Evolutionary conservation across 2,797 vertebrate species (phyloP).

Genomic region (Xiphorhynchus erythropygius): DNA sequence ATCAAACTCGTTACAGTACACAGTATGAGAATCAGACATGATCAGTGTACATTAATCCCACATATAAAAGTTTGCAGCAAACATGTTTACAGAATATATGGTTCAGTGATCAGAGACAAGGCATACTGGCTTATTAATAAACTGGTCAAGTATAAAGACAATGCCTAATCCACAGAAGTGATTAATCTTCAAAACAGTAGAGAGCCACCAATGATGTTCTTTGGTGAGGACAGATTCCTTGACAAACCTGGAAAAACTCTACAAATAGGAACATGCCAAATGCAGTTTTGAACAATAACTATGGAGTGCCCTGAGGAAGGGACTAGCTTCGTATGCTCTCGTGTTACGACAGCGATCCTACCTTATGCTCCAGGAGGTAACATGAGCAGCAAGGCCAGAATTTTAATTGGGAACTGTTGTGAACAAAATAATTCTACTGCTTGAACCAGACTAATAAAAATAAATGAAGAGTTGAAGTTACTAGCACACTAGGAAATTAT

Average conservation of each 20-base stretch:
- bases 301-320: rapidly evolving
- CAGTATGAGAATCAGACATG: background rate
- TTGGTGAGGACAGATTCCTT: background rate
- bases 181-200: background rate
- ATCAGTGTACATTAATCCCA: background rate
- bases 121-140: background rate
- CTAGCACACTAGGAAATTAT: background rate
- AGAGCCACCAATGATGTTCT: background rate
- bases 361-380: background rate
- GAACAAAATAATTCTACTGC: background rate
- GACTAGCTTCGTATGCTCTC: background rate
- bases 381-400: background rate
- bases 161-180: background rate
- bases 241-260: background rate
- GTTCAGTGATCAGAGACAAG: background rate
- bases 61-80: background rate
- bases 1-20: background rate
- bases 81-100: rapidly evolving
- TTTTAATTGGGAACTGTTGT: background rate
- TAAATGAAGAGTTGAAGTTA: background rate
- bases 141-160: background rate
- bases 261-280: background rate
- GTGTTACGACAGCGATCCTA: background rate
- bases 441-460: background rate
- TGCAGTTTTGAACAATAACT: background rate